A percentile compares a stretch with the other conserved stretches of the same genome.
Evolutionary conservation across 2,888 invertebrate species (phyloP).

Genomic region (Troilus luridus): DNA sequence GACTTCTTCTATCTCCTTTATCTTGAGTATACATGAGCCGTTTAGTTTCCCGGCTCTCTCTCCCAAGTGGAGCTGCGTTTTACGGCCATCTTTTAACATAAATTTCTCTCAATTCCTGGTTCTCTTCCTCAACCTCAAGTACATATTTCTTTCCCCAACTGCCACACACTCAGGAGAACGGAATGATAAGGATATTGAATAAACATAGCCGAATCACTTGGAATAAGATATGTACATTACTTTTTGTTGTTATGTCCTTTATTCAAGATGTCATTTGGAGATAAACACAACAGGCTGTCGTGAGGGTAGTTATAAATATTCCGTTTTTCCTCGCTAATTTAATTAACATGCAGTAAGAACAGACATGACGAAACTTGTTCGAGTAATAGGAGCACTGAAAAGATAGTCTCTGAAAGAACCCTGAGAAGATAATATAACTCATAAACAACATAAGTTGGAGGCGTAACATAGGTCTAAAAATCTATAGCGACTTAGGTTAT

Average conservation of each 20-base stretch:
- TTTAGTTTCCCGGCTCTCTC: not conserved
- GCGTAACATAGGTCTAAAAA: too few relatives aligned
- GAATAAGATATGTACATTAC: not conserved
- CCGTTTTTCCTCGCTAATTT: too few relatives aligned
- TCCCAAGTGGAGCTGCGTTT: conserved; percentile 16
- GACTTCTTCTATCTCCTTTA: not conserved
- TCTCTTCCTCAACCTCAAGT: not conserved
- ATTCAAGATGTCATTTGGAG: not conserved
- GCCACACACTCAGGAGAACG: not conserved
- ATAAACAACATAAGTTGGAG: too few relatives aligned
- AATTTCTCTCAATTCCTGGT: not conserved
- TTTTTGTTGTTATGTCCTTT: not conserved
- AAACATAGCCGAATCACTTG: not conserved
- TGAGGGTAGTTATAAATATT: too few relatives aligned
- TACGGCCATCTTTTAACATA: conserved; percentile 31
- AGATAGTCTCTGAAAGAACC: too few relatives aligned
- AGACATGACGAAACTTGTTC: too few relatives aligned
- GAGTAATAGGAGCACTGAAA: too few relatives aligned
- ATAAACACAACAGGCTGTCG: not conserved
- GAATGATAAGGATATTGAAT: conserved; percentile 4
- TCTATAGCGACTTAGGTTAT: too few relatives aligned
- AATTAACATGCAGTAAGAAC: too few relatives aligned
- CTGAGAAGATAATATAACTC: too few relatives aligned
- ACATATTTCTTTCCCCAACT: conserved; percentile 16
- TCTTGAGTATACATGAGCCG: conserved; percentile 28